A percentile compares a stretch with the other conserved stretches of the same genome.
Evolutionary conservation across 2,888 invertebrate species (phyloP).

Genomic region (Syrphus vitripennis): DNA sequence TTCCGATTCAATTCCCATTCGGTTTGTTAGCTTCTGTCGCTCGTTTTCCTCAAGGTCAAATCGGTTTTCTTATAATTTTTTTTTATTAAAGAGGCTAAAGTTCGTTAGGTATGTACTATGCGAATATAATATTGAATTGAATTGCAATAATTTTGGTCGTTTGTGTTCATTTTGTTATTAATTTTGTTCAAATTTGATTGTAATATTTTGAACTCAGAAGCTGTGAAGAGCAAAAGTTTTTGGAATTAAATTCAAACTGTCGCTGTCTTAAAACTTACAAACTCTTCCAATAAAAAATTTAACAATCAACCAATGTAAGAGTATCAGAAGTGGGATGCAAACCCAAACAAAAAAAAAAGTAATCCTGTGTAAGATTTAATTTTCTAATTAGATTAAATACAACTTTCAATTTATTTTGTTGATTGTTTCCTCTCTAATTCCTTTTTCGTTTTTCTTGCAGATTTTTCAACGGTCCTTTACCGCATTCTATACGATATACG

Average conservation of each 20-base stretch:
- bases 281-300: background rate
- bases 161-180: background rate
- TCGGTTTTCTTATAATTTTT: background rate
- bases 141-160: background rate
- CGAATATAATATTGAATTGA: background rate
- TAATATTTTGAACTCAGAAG: background rate
- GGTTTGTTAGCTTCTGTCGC: background rate
- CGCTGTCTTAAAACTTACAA: no score
- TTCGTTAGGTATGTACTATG: background rate
- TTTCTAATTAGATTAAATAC: slow-evolving; percentile 25
- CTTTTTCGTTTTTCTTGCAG: slow-evolving; percentile 82
- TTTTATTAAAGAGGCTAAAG: background rate
- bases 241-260: no score
- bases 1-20: background rate
- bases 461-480: slow-evolving; percentile 93
- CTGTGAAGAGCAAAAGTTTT: no score
- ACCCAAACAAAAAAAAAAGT: background rate
- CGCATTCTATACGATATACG: slow-evolving; percentile 94
- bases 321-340: background rate
- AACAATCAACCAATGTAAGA: background rate
- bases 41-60: background rate
- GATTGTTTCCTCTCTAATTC: background rate
- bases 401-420: background rate
- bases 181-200: background rate
- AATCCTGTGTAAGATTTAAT: background rate